Base-by-base conservation (phyloP, 1,140 invertebrate genomes). In the Adelges cooleyi region DNA sequence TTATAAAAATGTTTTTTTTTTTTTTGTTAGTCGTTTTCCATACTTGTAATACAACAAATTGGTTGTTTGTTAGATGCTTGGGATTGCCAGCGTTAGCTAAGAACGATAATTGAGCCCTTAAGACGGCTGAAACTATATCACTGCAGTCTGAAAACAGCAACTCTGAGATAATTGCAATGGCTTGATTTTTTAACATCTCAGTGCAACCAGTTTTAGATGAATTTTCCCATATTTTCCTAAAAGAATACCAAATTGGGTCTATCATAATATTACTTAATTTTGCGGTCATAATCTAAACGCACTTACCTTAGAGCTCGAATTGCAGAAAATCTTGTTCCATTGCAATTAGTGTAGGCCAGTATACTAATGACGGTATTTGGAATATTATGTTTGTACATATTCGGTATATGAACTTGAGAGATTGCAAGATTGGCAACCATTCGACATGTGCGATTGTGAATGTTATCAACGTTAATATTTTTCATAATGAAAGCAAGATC, bases 301-400 rank as follows among this genome's bases (percentile, higher is more conserved):
- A n/a, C n/a, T n/a, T n/a, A n/a, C 71, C 71, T 69, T 11, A 71
- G 50, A 18, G 71, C 69, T 62, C 70, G 53, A 27, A 71, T 66
- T n/a, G 69, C 71, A 49, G 68, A 68, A 42, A 69, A 66, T 52
- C 53, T 66, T 15, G 70, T 68, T 20, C 29, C 38, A 18, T 67
- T 18, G 42, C 62, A 65, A 13, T 54, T 38, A 51, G 66, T 66
- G 8, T 42, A 36, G 3, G 36, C 56, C n/a, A 71, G 38, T 42
- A 71, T 27, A 40, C 48, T 33, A 25, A 71, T 27, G 42, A 71
- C 48, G 40, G 50, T 40, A 29, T 36, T 25, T 11, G 59, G 51
- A 18, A 71, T 56, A 46, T 65, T 62, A 8, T 67, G 66, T 48
- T 65, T 65, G 48, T 68, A 67, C 38, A 71, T 51, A 20, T 62